A percentile compares a stretch with the other conserved stretches of the same genome.
phyloP scores from a whole-genome alignment of 2,888 invertebrate species.

The Lamellibrachia columna region DNA sequence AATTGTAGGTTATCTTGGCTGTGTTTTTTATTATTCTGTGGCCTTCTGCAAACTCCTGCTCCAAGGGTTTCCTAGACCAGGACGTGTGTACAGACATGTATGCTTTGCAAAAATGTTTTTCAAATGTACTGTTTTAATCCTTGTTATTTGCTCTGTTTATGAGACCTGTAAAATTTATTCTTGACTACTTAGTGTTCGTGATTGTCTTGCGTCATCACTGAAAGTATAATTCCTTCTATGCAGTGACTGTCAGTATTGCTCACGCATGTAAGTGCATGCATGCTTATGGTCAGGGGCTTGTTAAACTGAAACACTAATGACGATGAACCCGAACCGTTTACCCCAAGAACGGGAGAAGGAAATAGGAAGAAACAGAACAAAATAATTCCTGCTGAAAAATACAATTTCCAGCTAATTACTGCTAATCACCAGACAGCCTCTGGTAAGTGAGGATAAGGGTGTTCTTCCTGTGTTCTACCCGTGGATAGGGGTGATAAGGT shows the following conservation, averaged over 20 bases:
- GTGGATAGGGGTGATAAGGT: background rate
- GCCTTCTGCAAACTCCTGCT: background rate
- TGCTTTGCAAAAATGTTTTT: background rate
- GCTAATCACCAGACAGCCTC: background rate
- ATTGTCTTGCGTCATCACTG: background rate
- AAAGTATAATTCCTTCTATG: background rate
- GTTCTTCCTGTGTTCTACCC: background rate
- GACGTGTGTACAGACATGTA: background rate
- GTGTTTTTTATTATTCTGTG: background rate
- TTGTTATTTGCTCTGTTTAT: background rate
- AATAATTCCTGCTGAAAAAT: background rate
- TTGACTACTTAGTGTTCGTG: background rate
- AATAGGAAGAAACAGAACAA: background rate
- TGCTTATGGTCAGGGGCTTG: background rate
- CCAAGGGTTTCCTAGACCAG: background rate
- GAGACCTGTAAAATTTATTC: background rate
- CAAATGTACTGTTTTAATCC: background rate
- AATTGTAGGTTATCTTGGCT: background rate
- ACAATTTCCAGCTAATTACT: background rate
- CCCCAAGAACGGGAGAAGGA: background rate
- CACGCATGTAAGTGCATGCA: background rate
- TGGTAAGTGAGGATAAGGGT: background rate
- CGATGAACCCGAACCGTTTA: background rate
- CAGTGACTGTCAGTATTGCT: background rate
- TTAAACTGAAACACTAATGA: background rate